phyloP scores from a whole-genome alignment of 2,797 vertebrate species.

The Podargus strigoides region DNA sequence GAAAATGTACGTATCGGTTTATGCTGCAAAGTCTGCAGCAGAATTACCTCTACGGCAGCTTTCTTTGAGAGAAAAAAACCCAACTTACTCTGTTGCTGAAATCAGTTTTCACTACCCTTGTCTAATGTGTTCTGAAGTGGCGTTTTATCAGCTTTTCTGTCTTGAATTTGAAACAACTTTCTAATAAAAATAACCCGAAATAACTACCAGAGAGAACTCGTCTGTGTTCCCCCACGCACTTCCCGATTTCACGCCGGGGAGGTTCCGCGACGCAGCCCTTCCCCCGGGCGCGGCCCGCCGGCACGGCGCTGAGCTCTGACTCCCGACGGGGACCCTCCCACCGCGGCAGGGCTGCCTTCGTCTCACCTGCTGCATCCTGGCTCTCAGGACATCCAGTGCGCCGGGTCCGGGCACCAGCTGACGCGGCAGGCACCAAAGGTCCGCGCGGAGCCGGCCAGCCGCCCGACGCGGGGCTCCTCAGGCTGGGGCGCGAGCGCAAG shows the following conservation, averaged over 20 bases:
- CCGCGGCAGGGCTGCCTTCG: not conserved
- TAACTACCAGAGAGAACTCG: not conserved
- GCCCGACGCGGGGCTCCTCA: too few relatives aligned
- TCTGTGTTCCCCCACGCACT: accelerated
- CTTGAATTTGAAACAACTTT: not conserved
- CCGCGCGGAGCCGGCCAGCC: too few relatives aligned
- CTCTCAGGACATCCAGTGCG: not conserved
- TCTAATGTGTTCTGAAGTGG: not conserved
- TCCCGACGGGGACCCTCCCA: too few relatives aligned
- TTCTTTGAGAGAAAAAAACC: not conserved
- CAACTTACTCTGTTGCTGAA: not conserved
- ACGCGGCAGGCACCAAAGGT: not conserved
- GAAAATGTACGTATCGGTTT: not conserved
- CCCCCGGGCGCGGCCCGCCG: too few relatives aligned
- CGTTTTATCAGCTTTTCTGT: not conserved
- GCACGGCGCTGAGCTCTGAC: not conserved
- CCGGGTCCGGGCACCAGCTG: not conserved
- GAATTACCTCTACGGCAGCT: not conserved
- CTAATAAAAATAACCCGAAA: constrained; percentile 62
- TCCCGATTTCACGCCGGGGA: accelerated
- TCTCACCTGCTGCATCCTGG: not conserved
- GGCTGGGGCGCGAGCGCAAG: too few relatives aligned
- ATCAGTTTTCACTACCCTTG: not conserved
- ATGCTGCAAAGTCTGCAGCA: not conserved
- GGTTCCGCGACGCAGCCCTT: too few relatives aligned